Base-by-base conservation (phyloP, 1,140 invertebrate genomes). In the Littorina saxatilis region DNA sequence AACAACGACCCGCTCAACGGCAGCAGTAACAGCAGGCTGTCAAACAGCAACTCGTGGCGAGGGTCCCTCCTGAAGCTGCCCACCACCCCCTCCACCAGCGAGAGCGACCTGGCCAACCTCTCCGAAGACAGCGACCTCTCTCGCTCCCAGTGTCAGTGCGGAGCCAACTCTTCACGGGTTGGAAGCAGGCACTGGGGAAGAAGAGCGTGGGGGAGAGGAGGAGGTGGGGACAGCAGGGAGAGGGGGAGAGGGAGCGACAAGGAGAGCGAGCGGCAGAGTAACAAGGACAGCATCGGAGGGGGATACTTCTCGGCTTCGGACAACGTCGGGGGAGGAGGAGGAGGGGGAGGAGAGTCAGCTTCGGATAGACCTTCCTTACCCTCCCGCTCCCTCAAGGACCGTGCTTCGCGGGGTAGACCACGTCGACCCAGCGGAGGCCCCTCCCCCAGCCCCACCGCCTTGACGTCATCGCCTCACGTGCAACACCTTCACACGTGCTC, bases 41-140 rank as follows among this genome's bases (percentile, higher is more conserved):
- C 35, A 13, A n/a, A 3, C 40, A 50, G 40, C 40, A 68, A 23
- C 63, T 0, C n/a, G 27, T 23, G 23, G 17, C 13, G 20, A 17
- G 68, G 68, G 35, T 40, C 35, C 35, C 13, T 72, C 17, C 40
- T 2, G 23, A 73, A 39, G 20, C 27, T 73, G 43, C 40, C 70
- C 70, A 73, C 70, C 40, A 73, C 70, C 4, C 70, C 70, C 23
- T 50, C 40, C 70, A 73, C 70, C 40, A 73, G 70, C n/a, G 70
- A 73, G 70, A 73, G 70, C 43, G 70, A 73, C 70, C 70, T 73
- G 40, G n/a, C 70, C 27, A 73, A 73, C 70, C 70, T 73, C 20
- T 73, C 70, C 20, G 43, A 23, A 0, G 70, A 73, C 70, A 73
- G 70, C 40, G 70, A 73, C 70, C 27, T 50, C 23, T 73, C 40